phyloP scores from a whole-genome alignment of 2,113 vertebrate species.

The Macrotus californicus region DNA sequence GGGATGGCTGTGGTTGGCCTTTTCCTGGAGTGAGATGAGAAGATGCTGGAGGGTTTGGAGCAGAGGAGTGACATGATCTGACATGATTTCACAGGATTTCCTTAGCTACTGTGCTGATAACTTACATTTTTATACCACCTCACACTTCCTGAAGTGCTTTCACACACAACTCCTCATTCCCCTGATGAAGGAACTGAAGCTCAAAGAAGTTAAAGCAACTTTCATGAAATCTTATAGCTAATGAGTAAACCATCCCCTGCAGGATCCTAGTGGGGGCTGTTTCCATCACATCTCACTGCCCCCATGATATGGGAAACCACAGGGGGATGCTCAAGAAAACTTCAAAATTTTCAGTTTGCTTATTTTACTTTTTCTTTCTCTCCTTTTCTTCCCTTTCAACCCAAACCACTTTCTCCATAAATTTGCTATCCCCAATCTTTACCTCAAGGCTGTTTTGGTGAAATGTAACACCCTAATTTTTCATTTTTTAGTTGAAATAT shows the following conservation, averaged over 20 bases:
- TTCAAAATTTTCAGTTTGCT: background rate
- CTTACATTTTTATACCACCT: background rate
- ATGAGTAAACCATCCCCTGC: background rate
- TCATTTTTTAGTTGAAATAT: background rate
- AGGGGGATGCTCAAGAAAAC: background rate
- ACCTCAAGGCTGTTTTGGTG: background rate
- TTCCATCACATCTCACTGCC: background rate
- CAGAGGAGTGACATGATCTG: rapidly evolving
- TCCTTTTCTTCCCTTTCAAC: background rate
- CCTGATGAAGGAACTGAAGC: background rate
- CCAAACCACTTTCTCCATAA: background rate
- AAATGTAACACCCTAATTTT: background rate
- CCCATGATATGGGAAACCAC: background rate
- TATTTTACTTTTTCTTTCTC: background rate
- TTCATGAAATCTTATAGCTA: background rate
- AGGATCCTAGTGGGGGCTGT: background rate
- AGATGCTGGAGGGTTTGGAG: background rate
- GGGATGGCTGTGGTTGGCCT: background rate
- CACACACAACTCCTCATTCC: background rate
- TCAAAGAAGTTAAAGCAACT: background rate
- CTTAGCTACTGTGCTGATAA: too few relatives aligned
- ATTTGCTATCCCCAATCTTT: background rate
- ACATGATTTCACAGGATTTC: background rate
- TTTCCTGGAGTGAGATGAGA: background rate
- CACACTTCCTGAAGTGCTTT: background rate